A percentile compares a stretch with the other conserved stretches of the same genome.
phyloP scores from a whole-genome alignment of 2,113 vertebrate species.

The Pica pica region DNA sequence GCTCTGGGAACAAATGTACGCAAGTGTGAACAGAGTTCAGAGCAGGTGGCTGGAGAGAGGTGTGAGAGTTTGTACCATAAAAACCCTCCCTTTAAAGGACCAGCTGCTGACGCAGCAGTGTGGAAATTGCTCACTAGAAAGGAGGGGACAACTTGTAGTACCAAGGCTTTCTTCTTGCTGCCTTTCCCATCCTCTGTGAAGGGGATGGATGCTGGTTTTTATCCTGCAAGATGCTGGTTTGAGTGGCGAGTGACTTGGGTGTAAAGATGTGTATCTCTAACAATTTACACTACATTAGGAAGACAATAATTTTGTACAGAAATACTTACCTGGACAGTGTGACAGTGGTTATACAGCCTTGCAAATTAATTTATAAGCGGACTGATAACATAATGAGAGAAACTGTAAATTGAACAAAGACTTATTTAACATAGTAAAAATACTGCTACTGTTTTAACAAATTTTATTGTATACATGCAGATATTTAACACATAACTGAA shows the following conservation, averaged over 20 bases:
- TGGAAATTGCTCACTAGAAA: neutral
- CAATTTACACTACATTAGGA: neutral
- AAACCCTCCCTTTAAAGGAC: neutral
- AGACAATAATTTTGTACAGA: neutral
- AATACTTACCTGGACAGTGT: neutral
- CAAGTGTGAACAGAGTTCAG: neutral
- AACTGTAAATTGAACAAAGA: neutral
- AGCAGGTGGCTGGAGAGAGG: neutral
- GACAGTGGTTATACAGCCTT: neutral
- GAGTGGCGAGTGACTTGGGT: neutral
- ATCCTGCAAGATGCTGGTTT: neutral
- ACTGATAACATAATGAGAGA: neutral
- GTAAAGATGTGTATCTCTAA: neutral
- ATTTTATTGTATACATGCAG: neutral
- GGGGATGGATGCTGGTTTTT: neutral
- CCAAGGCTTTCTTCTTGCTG: neutral
- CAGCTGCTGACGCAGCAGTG: neutral
- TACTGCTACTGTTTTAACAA: neutral
- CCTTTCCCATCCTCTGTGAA: neutral
- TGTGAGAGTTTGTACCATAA: neutral
- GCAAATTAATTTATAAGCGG: slow-evolving; percentile 62
- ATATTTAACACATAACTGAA: slow-evolving; percentile 22
- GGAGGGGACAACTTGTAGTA: accelerated
- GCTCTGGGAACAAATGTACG: neutral
- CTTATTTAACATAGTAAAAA: slow-evolving; percentile 41